A percentile compares a stretch with the other conserved stretches of the same genome.
These are phyloP conservation scores for Callipepla squamata DNA, from an alignment of 2,113 vertebrate genomes.

Conservation along the genomic window DNA sequence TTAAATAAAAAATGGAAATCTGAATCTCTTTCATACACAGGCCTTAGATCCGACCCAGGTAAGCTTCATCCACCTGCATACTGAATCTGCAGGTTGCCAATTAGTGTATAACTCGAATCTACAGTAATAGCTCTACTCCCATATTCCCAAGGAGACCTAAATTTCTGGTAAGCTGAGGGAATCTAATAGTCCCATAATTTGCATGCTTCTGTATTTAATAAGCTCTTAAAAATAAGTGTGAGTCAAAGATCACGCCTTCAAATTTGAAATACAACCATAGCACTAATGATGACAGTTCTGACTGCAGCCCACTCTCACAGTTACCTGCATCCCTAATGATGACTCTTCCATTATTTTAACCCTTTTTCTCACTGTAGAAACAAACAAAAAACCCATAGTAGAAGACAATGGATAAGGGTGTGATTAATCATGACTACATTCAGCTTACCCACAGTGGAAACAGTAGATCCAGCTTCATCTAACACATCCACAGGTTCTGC, in stretches of 20 bases:
- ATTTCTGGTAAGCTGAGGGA: slow-evolving; percentile 1
- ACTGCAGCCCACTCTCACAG: background rate
- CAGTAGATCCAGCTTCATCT: slow-evolving; percentile 91
- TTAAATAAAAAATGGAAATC: background rate
- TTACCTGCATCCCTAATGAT: background rate
- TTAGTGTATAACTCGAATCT: background rate
- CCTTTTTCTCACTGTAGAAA: background rate
- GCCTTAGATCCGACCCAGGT: background rate
- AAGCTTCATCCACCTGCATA: background rate
- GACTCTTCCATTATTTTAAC: background rate
- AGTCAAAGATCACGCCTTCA: background rate
- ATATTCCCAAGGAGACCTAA: background rate
- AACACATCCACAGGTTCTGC: slow-evolving; percentile 93
- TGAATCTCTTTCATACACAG: background rate
- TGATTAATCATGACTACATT: background rate
- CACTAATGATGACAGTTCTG: background rate
- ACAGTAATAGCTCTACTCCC: background rate
- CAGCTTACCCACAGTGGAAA: slow-evolving; percentile 93
- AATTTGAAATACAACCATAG: background rate
- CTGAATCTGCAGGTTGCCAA: background rate
- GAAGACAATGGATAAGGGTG: background rate
- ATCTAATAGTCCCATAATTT: slow-evolving; percentile 7
- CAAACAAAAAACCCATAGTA: background rate
- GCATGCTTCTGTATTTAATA: background rate
- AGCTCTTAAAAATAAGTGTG: background rate